These are phyloP conservation scores for Pseudochirops cupreus DNA, from an alignment of 2,797 vertebrate genomes.

Conservation along the genomic window DNA sequence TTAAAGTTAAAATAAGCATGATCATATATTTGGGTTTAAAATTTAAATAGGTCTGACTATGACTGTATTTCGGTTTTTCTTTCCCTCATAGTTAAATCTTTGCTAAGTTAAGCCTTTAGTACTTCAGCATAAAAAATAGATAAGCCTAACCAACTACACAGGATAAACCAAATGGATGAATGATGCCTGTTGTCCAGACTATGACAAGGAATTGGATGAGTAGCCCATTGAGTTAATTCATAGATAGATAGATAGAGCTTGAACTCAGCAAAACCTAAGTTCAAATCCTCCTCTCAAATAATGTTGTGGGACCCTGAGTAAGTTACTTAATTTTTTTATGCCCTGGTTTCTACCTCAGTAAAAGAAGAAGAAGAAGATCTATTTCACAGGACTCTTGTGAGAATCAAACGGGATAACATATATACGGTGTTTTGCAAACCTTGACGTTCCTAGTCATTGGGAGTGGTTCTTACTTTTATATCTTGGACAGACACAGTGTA, in stretches of 20 bases:
- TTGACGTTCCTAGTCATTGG: too few relatives aligned
- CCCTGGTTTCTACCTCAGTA: too few relatives aligned
- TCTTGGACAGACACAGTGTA: too few relatives aligned
- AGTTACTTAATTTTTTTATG: neutral
- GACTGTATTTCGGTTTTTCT: neutral
- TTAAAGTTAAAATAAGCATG: neutral
- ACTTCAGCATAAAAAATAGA: neutral
- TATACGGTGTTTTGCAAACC: too few relatives aligned
- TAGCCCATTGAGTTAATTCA: neutral
- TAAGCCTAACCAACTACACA: neutral
- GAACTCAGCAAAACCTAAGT: neutral
- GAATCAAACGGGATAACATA: too few relatives aligned
- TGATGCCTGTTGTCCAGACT: neutral
- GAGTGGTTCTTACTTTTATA: too few relatives aligned
- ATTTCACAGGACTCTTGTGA: too few relatives aligned
- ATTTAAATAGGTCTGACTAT: neutral
- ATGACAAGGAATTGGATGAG: neutral
- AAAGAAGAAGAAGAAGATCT: too few relatives aligned
- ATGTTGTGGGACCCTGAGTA: neutral
- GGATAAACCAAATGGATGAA: neutral
- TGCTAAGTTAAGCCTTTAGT: neutral
- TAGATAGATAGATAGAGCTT: neutral
- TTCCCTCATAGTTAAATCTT: too few relatives aligned
- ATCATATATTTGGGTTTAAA: neutral
- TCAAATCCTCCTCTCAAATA: neutral